Conservation (phyloP, 2,113 vertebrate genomes). For the Anolis carolinensis region DNA sequence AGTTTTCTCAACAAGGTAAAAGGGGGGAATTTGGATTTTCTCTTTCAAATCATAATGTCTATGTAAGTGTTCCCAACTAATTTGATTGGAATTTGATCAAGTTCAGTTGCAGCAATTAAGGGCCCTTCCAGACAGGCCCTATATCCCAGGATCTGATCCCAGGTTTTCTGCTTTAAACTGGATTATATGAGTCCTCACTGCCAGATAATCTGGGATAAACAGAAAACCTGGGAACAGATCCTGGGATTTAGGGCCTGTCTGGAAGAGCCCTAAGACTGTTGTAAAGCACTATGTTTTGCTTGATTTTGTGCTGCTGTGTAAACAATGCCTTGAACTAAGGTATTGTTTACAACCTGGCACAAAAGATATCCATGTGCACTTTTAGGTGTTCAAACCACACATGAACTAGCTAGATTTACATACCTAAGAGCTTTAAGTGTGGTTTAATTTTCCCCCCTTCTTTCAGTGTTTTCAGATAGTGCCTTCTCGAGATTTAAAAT, state of each 20-base stretch:
- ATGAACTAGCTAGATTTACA: not conserved
- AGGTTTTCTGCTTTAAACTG: too few relatives aligned
- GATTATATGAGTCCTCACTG: too few relatives aligned
- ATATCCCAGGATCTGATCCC: too few relatives aligned
- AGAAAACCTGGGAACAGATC: too few relatives aligned
- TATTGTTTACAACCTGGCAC: too few relatives aligned
- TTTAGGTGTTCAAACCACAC: too few relatives aligned
- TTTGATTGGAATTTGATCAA: not conserved
- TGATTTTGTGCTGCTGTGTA: not conserved
- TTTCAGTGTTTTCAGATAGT: conserved; percentile 88
- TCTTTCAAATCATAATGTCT: not conserved
- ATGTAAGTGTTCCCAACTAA: not conserved
- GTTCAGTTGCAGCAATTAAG: not conserved
- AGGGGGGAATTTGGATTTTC: not conserved
- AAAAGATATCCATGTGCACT: too few relatives aligned
- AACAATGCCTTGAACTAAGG: conserved; percentile 14
- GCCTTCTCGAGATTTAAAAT: conserved; percentile 59
- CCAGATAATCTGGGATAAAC: too few relatives aligned
- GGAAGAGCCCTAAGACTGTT: too few relatives aligned
- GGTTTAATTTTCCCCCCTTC: conserved; percentile 12
- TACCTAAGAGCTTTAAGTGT: conserved; percentile 5
- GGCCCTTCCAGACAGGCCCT: too few relatives aligned
- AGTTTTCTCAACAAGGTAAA: conserved; percentile 90
- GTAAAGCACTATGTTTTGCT: too few relatives aligned
- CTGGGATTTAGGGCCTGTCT: too few relatives aligned